Evolutionary conservation across 2,888 invertebrate genomes (phyloP).

Genomic region (Elegia similella): DNA sequence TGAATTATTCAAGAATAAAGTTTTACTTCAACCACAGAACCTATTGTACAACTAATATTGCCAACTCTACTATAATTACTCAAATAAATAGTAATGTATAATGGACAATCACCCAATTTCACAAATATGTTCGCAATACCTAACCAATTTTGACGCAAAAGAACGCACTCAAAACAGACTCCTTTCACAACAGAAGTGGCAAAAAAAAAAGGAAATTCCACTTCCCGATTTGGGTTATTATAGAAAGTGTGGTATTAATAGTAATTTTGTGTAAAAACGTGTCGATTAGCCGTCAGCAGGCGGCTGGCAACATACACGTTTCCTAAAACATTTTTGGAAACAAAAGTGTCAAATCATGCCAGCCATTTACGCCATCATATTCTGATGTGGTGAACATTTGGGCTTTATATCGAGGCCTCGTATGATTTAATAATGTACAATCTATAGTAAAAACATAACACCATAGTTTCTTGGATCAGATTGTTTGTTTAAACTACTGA

Average conservation of each 20-base stretch:
- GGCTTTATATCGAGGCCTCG: constrained; percentile 14
- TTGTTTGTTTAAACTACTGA: too few relatives aligned
- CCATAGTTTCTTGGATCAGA: too few relatives aligned
- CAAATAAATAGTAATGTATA: background rate
- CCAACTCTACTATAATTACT: background rate
- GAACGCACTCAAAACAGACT: constrained; percentile 34
- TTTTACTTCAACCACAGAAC: constrained; percentile 27
- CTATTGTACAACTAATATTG: background rate
- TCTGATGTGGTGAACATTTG: constrained; percentile 50
- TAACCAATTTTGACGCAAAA: constrained; percentile 32
- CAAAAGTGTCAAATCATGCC: constrained; percentile 75
- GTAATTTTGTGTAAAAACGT: constrained; percentile 66
- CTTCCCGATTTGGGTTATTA: constrained; percentile 50
- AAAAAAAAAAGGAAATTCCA: constrained; percentile 40
- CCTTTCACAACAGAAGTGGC: constrained; percentile 46
- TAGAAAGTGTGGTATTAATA: constrained; percentile 70
- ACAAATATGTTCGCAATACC: background rate
- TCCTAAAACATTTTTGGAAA: constrained; percentile 68
- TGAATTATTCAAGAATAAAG: too few relatives aligned
- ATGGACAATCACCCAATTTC: background rate
- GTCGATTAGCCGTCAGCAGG: constrained; percentile 61
- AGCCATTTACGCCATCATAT: constrained; percentile 67
- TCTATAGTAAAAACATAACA: too few relatives aligned
- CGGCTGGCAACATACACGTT: constrained; percentile 53
- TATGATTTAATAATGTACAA: background rate